Evolutionary conservation across 1,140 invertebrate genomes (phyloP), one percentile per base, ranked within the genome.

Genomic region (Zaprionus vittiger): DNA sequence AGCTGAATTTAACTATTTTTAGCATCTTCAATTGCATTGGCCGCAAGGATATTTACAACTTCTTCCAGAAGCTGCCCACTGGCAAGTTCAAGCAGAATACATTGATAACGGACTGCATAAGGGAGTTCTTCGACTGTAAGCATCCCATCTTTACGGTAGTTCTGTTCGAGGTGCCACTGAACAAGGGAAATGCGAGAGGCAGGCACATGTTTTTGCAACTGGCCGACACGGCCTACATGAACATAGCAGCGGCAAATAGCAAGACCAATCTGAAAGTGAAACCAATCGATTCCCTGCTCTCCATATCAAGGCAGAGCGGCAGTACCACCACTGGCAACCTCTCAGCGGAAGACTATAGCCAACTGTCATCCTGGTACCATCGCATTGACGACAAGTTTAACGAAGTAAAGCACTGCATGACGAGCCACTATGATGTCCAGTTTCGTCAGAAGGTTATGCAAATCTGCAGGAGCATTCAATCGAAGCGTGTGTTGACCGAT

Each of bases 71-170:
- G 2, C 20, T 91, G 5, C 31, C 68, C 0, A 47, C 26, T 11
- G 75, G 68, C 17, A 79, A 57, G 31, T 22, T 57, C 49, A 1
- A 4, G 24, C 2, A 62, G 7, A 38, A 41, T 14, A 76, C 77
- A 2, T 17, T 91, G 12, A 26, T 91, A 0, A 85, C 71, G 7
- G 89, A 91, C 34, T 90, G 89, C 38, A 64, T 91, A 2, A 85
- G 60, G 31, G 90, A 91, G 47, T 90, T 74, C 14, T 90, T 91
- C 6, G 77, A 89, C 24, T 17, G 44, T 0, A 79, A 79, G 54
- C 37, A 22, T 1, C 37, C 61, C 5, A 44, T 59, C 11, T 72
- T 15, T 11, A 80, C 89, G 0, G 22, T 89, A 11, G 52, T 91
- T 0, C n/a, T 90, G 15, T 89, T 81, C 20, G 90, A 91, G 31